Base-by-base conservation (phyloP, 2,797 vertebrate genomes). In the Mareca penelope region DNA sequence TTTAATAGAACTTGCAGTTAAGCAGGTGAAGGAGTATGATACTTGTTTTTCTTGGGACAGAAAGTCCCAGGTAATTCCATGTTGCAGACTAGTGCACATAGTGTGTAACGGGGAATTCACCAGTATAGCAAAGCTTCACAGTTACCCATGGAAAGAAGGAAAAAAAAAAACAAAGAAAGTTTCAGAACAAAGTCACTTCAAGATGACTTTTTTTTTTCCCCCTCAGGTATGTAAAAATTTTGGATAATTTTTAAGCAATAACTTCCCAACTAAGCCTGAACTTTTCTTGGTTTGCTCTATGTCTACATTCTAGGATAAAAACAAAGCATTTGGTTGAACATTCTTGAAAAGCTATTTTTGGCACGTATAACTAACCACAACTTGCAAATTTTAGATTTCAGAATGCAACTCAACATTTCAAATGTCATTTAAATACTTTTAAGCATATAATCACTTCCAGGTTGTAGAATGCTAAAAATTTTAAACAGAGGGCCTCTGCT, bases 281-380 rank as follows among this genome's bases (percentile, higher is more conserved):
- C 10, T 60, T 48, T 79, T 67, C 6, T 65, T 37, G 6, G 26
- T 78, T 87, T 83, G 24, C 16, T 91, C 5, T 70, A 44, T 29
- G 37, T 29, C 35, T 77, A 7, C n/a, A 24, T 80, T 85, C 80
- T 61, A 28, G 15, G 22, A 71, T 15, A 69, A 80, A 93, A 71
- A 90, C 48, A 95, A 92, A 78, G 35, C 29, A 70, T 64, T 87
- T 87, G 81, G 61, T 77, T 78, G 57, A 90, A 80, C n/a, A 7
- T 78, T 50, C 78, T 61, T 85, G 57, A 70, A 92, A 93, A 78
- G 53, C 33, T 95, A 65, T 92, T 80, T 89, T 90, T 69, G 55
- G 28, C 77, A 46, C 22, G 18, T 71, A 18, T 56, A 90, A 26
- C 64, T 55, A 87, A 92, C 68, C 33, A 75, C 35, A 94, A 53